Evolutionary conservation across 2,888 invertebrate species (phyloP), one percentile per base, ranked within the genome.

Genomic region (Hymenopus coronatus): DNA sequence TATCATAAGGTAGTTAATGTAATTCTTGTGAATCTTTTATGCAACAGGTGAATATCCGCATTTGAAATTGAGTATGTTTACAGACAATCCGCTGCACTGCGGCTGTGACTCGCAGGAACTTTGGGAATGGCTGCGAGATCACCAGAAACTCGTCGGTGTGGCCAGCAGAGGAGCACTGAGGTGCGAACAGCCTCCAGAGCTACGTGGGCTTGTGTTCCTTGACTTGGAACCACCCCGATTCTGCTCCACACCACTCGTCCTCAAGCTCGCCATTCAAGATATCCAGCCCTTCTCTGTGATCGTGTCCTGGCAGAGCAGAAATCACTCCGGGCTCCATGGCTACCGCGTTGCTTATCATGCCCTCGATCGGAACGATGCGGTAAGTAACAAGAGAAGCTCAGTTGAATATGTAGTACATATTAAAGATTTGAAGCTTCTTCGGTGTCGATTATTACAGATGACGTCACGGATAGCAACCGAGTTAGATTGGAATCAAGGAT

Each of bases 101-200:
- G 97, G 96, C 92, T 98, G 98, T 93, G 97, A 98, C 93, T 96
- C 98, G 90, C 97, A 98, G 93, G 97, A 97, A 93, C 95, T 98
- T 86, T 98, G 98, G 97, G 97, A 97, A 94, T 98, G 98, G 98
- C 95, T 98, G 92, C 95, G 97, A 92, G 97, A 97, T 93, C 97
- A 98, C 94, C 96, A 96, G 92, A 97, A 98, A 94, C 94, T 97
- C 89, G 91, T 92, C 90, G 92, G 92, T 83, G 91, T 92, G 91
- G 92, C 91, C 92, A 93, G 90, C 90, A 92, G 90, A 92, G 93
- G 90, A 90, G 54, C 20, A 6, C 94, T 97, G 91, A 95, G 96
- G 91, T 98, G 98, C 93, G 97, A 97, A 93, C 96, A 97, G 92
- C 98, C 98, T 0, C 96, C 96, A 90, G 96, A 97, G 93, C 94